Percentiles rank a stretch among this genome's conserved stretches.
These are phyloP conservation scores for Porites australiensis DNA, from an alignment of 64 coral and sea anemone genomes.

Conservation along the genomic window DNA sequence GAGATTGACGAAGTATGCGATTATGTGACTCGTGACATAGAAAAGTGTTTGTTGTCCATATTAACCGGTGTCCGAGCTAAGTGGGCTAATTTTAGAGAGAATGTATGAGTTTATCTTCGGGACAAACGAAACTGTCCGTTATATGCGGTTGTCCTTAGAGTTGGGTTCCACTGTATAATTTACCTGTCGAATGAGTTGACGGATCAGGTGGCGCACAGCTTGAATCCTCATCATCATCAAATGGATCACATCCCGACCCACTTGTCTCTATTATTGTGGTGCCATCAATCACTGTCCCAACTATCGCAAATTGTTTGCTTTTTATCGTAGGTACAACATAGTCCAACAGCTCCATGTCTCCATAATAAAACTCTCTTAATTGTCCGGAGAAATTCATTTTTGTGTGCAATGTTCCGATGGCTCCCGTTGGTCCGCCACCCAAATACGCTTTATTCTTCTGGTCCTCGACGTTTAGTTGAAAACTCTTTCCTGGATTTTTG, in stretches of 20 bases:
- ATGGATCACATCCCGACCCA: conserved; percentile 34
- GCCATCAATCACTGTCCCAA: conserved; percentile 54
- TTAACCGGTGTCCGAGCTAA: too few species aligned
- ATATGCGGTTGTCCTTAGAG: too few species aligned
- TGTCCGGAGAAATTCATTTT: conserved; percentile 57
- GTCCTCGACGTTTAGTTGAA: conserved; percentile 14
- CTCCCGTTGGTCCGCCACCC: conserved; percentile 27
- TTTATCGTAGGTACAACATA: conserved; percentile 12
- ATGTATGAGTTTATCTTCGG: too few species aligned
- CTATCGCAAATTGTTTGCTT: conserved; percentile 48
- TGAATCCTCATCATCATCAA: conserved; percentile 55
- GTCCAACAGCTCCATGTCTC: conserved; percentile 50
- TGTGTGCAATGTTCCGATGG: conserved; percentile 25
- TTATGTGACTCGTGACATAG: too few species aligned
- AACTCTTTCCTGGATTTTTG: not conserved
- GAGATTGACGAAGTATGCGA: too few species aligned
- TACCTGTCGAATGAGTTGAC: not conserved
- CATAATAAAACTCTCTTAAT: conserved; percentile 57
- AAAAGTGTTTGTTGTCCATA: too few species aligned
- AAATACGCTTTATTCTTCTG: conserved; percentile 23
- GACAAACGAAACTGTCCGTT: too few species aligned
- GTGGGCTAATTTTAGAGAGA: too few species aligned
- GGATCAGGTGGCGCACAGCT: not conserved
- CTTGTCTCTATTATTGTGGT: not conserved
- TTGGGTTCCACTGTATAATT: not conserved